These are phyloP conservation scores for Pseudorhombus dupliciocellatus DNA, from an alignment of 2,113 vertebrate species.

Conservation along the genomic window DNA sequence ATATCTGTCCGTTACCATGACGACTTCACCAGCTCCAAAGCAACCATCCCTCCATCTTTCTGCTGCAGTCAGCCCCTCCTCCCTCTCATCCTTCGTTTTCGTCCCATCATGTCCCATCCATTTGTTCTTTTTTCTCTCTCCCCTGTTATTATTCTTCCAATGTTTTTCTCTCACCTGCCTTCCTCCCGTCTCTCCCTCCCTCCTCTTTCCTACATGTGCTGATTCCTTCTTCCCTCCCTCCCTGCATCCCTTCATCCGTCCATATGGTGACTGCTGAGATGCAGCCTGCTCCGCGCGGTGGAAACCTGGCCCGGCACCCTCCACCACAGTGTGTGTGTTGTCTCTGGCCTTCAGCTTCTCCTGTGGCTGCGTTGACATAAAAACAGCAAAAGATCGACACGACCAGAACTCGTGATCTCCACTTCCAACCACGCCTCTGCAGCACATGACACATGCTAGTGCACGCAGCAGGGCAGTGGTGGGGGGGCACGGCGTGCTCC, in stretches of 20 bases:
- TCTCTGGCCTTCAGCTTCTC: slow-evolving; percentile 1
- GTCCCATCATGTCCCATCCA: slow-evolving; percentile 9
- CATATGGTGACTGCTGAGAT: slow-evolving; percentile 83
- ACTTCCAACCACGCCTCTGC: slow-evolving; percentile 18
- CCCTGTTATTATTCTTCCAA: too few relatives aligned
- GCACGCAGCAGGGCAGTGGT: slow-evolving; percentile 6
- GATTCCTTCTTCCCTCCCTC: not conserved
- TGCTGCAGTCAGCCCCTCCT: not conserved
- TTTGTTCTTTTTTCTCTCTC: not conserved
- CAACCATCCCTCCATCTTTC: not conserved
- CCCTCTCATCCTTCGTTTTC: not conserved
- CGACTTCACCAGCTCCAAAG: not conserved
- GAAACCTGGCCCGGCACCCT: slow-evolving; percentile 68
- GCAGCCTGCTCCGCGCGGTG: slow-evolving; percentile 70
- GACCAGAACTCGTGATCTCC: slow-evolving; percentile 14
- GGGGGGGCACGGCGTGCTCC: slow-evolving; percentile 24
- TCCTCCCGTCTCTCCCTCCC: slow-evolving; percentile 14
- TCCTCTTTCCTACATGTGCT: too few relatives aligned
- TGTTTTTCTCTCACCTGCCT: not conserved
- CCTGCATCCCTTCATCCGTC: slow-evolving; percentile 41
- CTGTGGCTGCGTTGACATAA: slow-evolving; percentile 4
- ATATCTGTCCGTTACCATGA: not conserved
- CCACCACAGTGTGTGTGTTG: slow-evolving; percentile 49
- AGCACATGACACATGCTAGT: slow-evolving; percentile 19
- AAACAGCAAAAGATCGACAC: slow-evolving; percentile 1